Conservation (phyloP, 2,113 vertebrate genomes). For the Alethe castanea region DNA sequence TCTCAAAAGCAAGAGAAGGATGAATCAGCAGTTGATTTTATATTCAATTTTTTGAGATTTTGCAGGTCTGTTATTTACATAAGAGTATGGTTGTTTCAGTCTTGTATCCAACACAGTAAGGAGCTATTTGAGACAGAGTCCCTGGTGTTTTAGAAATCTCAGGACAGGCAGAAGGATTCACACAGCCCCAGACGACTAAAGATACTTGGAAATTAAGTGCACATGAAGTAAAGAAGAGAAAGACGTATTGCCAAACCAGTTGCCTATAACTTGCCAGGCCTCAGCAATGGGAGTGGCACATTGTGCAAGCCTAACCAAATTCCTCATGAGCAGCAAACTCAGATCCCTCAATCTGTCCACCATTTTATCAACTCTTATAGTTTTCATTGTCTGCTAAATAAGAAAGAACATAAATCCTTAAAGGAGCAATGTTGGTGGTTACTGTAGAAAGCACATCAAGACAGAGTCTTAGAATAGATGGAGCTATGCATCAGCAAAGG, state of each 20-base stretch:
- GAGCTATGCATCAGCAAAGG: not conserved
- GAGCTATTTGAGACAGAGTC: not conserved
- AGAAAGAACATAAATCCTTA: not conserved
- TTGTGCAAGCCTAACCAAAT: not conserved
- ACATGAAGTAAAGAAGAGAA: not conserved
- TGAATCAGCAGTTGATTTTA: not conserved
- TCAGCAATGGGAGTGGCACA: not conserved
- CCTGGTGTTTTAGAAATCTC: not conserved
- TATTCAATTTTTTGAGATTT: not conserved
- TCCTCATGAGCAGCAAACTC: not conserved
- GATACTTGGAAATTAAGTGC: not conserved
- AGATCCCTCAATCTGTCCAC: not conserved
- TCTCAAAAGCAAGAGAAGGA: not conserved
- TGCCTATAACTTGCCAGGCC: not conserved
- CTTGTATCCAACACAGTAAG: not conserved
- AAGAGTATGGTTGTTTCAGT: not conserved
- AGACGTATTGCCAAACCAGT: not conserved
- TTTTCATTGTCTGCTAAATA: not conserved
- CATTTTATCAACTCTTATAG: not conserved
- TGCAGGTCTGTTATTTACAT: not conserved
- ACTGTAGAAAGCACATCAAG: not conserved
- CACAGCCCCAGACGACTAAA: not conserved
- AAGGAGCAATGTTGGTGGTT: not conserved
- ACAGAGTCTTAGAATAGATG: not conserved
- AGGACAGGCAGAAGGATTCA: not conserved